Evolutionary conservation across 2,113 vertebrate genomes (phyloP).

Genomic region (Lepisosteus osseus): DNA sequence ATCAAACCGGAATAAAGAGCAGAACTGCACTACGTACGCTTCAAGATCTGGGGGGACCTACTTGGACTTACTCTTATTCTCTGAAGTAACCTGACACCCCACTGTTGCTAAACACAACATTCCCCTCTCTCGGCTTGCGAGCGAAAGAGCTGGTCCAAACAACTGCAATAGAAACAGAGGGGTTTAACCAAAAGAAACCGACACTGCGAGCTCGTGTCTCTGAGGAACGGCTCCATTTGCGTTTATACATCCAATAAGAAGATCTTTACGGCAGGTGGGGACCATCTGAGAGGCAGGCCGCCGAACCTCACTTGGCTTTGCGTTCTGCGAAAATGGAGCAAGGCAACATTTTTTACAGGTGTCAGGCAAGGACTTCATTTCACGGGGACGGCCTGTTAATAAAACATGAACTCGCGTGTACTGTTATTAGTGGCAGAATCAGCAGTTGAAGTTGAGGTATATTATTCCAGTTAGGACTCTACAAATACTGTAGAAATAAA

Average conservation of each 20-base stretch:
- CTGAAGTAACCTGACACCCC: not conserved
- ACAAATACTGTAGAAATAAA: too few relatives aligned
- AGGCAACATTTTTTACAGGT: too few relatives aligned
- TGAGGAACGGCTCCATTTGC: conserved; percentile 4
- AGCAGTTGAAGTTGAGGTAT: too few relatives aligned
- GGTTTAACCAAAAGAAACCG: not conserved
- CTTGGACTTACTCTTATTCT: not conserved
- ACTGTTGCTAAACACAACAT: conserved; percentile 9
- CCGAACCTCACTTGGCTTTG: too few relatives aligned
- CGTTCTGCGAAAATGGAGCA: too few relatives aligned
- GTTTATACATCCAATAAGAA: conserved; percentile 1
- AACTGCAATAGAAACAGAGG: not conserved
- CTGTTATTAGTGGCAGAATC: too few relatives aligned
- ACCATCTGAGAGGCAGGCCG: not conserved
- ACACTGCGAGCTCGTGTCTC: not conserved
- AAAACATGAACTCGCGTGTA: too few relatives aligned
- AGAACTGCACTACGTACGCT: too few relatives aligned
- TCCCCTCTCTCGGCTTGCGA: not conserved
- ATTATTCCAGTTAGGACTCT: too few relatives aligned
- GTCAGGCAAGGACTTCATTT: too few relatives aligned
- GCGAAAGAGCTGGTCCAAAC: not conserved
- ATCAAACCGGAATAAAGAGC: too few relatives aligned
- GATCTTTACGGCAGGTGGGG: conserved; percentile 13
- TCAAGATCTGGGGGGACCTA: not conserved
- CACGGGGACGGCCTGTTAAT: too few relatives aligned